Evolutionary conservation across 1,140 invertebrate genomes (phyloP).

Genomic region (Coenobita brevimanus): DNA sequence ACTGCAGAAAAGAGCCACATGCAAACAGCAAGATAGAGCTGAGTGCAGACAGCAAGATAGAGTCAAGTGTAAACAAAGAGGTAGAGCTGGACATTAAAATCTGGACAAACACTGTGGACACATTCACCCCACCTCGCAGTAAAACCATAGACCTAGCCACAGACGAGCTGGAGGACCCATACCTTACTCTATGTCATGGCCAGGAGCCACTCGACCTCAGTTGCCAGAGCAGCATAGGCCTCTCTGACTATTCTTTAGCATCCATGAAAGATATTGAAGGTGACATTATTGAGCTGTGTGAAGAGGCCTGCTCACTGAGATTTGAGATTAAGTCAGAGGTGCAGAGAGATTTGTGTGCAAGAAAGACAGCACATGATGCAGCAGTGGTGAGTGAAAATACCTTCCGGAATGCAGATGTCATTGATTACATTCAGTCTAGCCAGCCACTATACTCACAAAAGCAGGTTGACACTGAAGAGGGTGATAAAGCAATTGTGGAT

Average conservation of each 20-base stretch:
- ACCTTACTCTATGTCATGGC: background rate
- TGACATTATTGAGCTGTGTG: conserved; percentile 41
- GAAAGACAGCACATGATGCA: background rate
- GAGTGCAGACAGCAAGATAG: too few species aligned
- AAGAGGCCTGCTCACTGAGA: too few species aligned
- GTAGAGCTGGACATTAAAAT: background rate
- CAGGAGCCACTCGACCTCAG: conserved; percentile 24
- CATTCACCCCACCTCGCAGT: conserved; percentile 32
- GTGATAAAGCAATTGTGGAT: too few species aligned
- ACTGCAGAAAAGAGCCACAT: too few species aligned
- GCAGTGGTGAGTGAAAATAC: too few species aligned
- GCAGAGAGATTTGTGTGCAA: background rate
- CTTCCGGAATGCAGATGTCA: too few species aligned
- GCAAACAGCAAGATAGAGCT: too few species aligned
- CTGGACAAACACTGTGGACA: background rate
- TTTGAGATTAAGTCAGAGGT: too few species aligned
- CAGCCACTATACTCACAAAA: too few species aligned
- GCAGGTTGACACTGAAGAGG: too few species aligned
- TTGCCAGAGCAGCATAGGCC: background rate
- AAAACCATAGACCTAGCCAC: conserved; percentile 38
- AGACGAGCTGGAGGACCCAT: background rate
- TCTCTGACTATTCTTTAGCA: background rate
- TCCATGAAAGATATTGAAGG: conserved; percentile 44
- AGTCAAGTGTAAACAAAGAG: too few species aligned
- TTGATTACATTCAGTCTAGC: too few species aligned